phyloP scores from a whole-genome alignment of 2,113 vertebrate genomes.

The Hippolais icterina region DNA sequence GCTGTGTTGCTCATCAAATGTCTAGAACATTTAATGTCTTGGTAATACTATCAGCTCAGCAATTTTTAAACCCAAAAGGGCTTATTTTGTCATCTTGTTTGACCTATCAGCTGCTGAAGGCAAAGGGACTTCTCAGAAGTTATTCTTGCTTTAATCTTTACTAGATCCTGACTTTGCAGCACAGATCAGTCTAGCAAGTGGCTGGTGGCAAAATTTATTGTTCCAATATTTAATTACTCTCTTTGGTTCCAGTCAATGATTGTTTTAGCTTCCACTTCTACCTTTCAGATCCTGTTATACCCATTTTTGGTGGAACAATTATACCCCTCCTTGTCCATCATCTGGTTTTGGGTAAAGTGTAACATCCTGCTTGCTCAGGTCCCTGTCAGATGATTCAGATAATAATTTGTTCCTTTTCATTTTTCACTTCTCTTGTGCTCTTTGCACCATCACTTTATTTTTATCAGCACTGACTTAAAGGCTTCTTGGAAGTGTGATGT shows the following conservation, averaged over 20 bases:
- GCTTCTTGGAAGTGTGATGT: neutral
- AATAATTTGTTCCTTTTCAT: neutral
- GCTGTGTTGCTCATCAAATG: neutral
- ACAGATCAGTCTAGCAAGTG: neutral
- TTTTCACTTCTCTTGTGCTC: neutral
- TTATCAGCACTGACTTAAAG: neutral
- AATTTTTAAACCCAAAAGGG: neutral
- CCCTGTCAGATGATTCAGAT: neutral
- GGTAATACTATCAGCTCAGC: neutral
- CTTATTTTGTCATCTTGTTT: neutral
- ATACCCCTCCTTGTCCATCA: neutral
- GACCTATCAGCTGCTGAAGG: neutral
- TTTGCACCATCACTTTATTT: neutral
- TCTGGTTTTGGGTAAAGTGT: neutral
- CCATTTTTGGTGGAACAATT: neutral
- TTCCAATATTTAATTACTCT: neutral
- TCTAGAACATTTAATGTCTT: neutral
- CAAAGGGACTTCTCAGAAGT: neutral
- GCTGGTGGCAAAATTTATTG: neutral
- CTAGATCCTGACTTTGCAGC: neutral
- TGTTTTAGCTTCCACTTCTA: neutral
- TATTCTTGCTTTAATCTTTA: neutral
- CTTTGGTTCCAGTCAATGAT: neutral
- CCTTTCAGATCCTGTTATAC: neutral
- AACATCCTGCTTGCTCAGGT: neutral